phyloP scores from a whole-genome alignment of 1,140 invertebrate species.

The Onthophagus taurus region DNA sequence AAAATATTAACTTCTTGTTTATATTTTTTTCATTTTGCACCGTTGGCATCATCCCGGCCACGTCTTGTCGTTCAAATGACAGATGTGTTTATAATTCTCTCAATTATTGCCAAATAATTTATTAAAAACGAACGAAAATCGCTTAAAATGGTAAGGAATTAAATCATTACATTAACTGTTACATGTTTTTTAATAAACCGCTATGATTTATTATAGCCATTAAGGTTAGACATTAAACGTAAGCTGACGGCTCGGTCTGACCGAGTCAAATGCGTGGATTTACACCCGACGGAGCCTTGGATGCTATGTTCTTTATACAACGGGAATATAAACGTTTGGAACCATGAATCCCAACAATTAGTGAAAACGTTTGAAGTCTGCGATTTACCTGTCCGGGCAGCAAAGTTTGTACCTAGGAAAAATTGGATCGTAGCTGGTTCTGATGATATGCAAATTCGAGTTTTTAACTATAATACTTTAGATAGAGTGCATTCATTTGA shows the following conservation, averaged over 20 bases:
- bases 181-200: background rate
- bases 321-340: slow-evolving; percentile 99
- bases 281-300: slow-evolving; percentile 97
- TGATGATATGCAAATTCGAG: slow-evolving; percentile 89
- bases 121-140: background rate
- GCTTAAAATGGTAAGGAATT: slow-evolving; percentile 2
- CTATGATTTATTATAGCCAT: slow-evolving; percentile 54
- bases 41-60: slow-evolving; percentile 8
- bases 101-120: background rate
- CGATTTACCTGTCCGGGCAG: slow-evolving; percentile 89
- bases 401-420: slow-evolving; percentile 93
- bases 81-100: background rate
- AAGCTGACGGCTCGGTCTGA: slow-evolving; percentile 95
- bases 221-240: slow-evolving; percentile 95
- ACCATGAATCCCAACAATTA: slow-evolving; percentile 87
- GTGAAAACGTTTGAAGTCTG: slow-evolving; percentile 95
- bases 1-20: background rate
- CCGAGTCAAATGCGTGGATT: slow-evolving; percentile 94
- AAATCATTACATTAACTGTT: background rate
- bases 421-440: slow-evolving; percentile 99
- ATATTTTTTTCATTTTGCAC: background rate
- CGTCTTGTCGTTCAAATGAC: slow-evolving; percentile 4
- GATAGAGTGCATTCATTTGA: slow-evolving; percentile 94
- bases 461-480: slow-evolving; percentile 98
- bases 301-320: slow-evolving; percentile 96